Percentiles rank a stretch among this genome's conserved stretches.
phyloP scores from a whole-genome alignment of 2,797 vertebrate species.

The Adelosebastes latens region DNA sequence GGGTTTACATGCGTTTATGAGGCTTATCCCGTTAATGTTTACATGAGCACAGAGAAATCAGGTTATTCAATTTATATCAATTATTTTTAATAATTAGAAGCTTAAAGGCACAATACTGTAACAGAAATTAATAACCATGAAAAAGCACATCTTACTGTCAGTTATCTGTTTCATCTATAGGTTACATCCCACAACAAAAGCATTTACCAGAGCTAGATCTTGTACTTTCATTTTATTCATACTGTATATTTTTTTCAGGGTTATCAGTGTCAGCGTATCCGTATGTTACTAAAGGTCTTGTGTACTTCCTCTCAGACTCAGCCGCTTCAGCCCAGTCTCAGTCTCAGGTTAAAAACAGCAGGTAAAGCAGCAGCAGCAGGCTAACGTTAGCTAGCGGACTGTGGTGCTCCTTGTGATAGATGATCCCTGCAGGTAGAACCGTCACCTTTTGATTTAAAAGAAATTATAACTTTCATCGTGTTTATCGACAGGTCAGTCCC shows the following conservation, averaged over 20 bases:
- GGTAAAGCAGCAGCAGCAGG: constrained; percentile 74
- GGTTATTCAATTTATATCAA: rapidly evolving
- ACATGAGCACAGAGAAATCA: too few species aligned
- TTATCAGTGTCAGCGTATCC: neutral
- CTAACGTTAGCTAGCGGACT: constrained; percentile 8
- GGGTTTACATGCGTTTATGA: too few species aligned
- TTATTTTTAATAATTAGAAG: neutral
- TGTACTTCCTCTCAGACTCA: constrained; percentile 71
- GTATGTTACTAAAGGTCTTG: constrained; percentile 46
- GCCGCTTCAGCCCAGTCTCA: constrained; percentile 63
- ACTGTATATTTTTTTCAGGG: neutral
- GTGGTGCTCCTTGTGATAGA: constrained; percentile 56
- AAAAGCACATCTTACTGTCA: neutral
- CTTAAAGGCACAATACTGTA: neutral
- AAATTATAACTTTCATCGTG: neutral
- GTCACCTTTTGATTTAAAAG: neutral
- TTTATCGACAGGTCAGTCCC: constrained; percentile 6
- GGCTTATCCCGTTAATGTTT: too few species aligned
- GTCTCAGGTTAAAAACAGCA: constrained; percentile 78
- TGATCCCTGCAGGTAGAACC: constrained; percentile 11
- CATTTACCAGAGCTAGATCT: too few species aligned
- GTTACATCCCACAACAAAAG: neutral
- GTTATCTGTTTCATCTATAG: neutral
- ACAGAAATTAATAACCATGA: rapidly evolving
- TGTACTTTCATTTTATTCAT: neutral